phyloP scores from a whole-genome alignment of 2,113 vertebrate species.

The Rutilus rutilus region DNA sequence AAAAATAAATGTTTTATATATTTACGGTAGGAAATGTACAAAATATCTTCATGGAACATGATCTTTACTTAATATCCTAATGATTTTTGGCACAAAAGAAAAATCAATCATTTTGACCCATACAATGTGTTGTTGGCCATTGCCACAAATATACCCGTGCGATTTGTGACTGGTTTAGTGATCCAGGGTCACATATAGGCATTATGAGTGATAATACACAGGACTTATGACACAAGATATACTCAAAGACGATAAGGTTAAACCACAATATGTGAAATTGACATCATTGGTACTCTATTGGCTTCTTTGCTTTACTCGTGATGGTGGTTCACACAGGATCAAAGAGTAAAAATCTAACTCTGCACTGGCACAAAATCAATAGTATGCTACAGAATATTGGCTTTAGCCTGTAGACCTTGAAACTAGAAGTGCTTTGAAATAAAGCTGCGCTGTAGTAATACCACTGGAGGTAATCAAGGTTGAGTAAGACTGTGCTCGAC shows the following conservation, averaged over 20 bases:
- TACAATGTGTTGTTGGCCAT: no score
- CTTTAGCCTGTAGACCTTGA: constrained; percentile 21
- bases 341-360: constrained; percentile 36
- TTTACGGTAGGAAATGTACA: no score
- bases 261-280: background rate
- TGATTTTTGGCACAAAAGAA: no score
- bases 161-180: no score
- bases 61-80: no score
- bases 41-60: no score
- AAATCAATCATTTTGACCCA: no score
- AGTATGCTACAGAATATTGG: background rate
- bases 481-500: background rate
- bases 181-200: no score
- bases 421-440: constrained; percentile 29
- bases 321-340: constrained; percentile 27
- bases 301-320: background rate
- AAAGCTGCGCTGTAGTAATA: constrained; percentile 1
- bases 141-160: no score
- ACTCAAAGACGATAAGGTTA: background rate
- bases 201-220: background rate
- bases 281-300: background rate
- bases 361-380: constrained; percentile 28
- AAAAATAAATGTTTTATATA: no score
- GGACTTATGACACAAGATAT: background rate
- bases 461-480: background rate